A percentile compares a stretch with the other conserved stretches of the same genome.
Evolutionary conservation across 2,797 vertebrate genomes (phyloP).

Genomic region (Gouania willdenowi): DNA sequence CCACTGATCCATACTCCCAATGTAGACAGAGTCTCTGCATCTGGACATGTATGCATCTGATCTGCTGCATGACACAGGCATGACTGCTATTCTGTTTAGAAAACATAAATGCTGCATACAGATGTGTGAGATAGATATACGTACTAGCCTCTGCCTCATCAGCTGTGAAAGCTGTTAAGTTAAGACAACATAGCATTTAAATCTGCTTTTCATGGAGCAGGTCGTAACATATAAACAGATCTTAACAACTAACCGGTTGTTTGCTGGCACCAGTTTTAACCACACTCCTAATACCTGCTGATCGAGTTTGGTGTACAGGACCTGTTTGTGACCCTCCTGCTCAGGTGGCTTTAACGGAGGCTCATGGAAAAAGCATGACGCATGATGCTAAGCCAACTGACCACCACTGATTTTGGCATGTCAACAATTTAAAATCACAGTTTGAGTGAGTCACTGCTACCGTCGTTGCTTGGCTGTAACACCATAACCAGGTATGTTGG

Average conservation of each 20-base stretch:
- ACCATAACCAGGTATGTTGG: no score
- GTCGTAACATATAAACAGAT: no score
- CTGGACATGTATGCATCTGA: slow-evolving; percentile 87
- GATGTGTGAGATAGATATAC: no score
- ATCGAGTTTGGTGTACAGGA: background rate
- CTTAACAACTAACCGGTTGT: slow-evolving; percentile 9
- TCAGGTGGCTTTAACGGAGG: no score
- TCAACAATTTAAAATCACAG: background rate
- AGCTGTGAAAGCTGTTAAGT: background rate
- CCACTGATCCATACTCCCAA: slow-evolving; percentile 65
- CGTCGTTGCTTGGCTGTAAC: slow-evolving; percentile 11
- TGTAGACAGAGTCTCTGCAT: slow-evolving; percentile 87
- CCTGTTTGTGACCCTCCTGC: background rate
- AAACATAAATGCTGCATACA: no score
- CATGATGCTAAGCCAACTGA: slow-evolving; percentile 36
- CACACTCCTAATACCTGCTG: no score
- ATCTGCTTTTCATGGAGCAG: no score
- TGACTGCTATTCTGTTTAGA: no score
- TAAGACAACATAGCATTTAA: no score
- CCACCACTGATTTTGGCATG: slow-evolving; percentile 32
- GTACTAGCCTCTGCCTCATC: no score
- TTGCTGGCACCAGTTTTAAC: background rate
- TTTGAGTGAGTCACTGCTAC: slow-evolving; percentile 18
- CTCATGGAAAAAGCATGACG: slow-evolving; percentile 23
- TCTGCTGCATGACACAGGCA: slow-evolving; percentile 13